phyloP scores from a whole-genome alignment of 2,113 vertebrate species.

The Nibea albiflora region DNA sequence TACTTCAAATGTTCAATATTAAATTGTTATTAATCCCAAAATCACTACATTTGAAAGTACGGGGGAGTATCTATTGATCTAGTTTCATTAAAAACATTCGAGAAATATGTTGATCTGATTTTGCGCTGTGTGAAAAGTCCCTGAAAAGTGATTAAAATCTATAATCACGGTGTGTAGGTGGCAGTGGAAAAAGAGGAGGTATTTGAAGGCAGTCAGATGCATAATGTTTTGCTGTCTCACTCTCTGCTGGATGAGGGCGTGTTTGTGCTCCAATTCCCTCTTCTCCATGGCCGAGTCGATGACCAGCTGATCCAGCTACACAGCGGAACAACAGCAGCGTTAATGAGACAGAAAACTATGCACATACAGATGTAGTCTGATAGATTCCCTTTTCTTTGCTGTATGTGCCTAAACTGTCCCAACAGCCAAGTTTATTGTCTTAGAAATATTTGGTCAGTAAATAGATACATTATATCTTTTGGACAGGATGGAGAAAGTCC shows the following conservation, averaged over 20 bases:
- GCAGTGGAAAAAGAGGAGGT: neutral
- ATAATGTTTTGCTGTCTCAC: slow-evolving; percentile 80
- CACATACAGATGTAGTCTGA: neutral
- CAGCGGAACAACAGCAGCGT: slow-evolving; percentile 32
- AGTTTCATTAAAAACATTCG: neutral
- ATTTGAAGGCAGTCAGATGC: neutral
- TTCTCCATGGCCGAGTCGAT: slow-evolving; percentile 97
- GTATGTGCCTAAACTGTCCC: neutral
- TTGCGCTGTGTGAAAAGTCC: no score
- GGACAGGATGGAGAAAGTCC: neutral
- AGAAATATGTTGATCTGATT: neutral
- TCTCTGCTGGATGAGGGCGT: slow-evolving; percentile 94
- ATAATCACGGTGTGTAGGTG: neutral
- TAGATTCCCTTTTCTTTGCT: neutral
- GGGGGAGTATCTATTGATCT: neutral
- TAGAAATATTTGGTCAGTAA: neutral
- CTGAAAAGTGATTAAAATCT: neutral
- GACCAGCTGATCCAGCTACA: slow-evolving; percentile 95
- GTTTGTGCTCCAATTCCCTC: slow-evolving; percentile 96
- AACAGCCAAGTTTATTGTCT: neutral
- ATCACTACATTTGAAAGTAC: neutral
- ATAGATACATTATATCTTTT: neutral
- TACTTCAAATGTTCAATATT: neutral
- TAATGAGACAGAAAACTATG: neutral
- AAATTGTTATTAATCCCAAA: neutral